These are phyloP conservation scores for Ditylenchus dipsaci DNA, from an alignment of 1,140 invertebrate genomes.

Conservation along the genomic window DNA sequence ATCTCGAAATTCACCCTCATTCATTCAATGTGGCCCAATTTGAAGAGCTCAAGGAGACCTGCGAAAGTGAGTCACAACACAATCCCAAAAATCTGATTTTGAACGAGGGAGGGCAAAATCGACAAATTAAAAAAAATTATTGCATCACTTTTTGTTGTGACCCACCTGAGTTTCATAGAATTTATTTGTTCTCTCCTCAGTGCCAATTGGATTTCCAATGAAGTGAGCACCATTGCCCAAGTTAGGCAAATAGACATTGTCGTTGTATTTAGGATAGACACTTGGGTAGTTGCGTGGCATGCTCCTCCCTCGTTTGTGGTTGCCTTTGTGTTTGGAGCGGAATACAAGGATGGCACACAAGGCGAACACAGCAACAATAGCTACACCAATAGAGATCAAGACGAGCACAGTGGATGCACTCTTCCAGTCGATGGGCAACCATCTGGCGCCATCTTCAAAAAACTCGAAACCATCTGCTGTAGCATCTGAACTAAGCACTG, in stretches of 20 bases:
- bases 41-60: too few species aligned
- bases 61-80: too few species aligned
- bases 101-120: too few species aligned
- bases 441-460: neutral
- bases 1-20: too few species aligned
- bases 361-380: conserved; percentile 37
- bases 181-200: conserved; percentile 34
- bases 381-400: conserved; percentile 25
- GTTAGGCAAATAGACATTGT: conserved; percentile 20
- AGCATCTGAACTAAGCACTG: conserved; percentile 12
- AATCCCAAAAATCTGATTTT: too few species aligned
- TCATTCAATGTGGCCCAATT: too few species aligned
- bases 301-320: neutral
- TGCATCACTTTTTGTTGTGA: too few species aligned
- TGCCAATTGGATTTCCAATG: neutral
- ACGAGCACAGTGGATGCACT: conserved; percentile 24
- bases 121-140: too few species aligned
- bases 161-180: conserved; percentile 52
- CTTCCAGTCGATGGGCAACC: conserved; percentile 42
- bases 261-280: conserved; percentile 30
- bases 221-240: neutral
- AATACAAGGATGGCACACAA: conserved; percentile 35
- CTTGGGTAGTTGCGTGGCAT: neutral
- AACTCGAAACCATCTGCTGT: neutral
- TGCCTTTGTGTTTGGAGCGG: conserved; percentile 34